These are phyloP conservation scores for Corythornis cristatus DNA, from an alignment of 2,113 vertebrate species.

Conservation along the genomic window DNA sequence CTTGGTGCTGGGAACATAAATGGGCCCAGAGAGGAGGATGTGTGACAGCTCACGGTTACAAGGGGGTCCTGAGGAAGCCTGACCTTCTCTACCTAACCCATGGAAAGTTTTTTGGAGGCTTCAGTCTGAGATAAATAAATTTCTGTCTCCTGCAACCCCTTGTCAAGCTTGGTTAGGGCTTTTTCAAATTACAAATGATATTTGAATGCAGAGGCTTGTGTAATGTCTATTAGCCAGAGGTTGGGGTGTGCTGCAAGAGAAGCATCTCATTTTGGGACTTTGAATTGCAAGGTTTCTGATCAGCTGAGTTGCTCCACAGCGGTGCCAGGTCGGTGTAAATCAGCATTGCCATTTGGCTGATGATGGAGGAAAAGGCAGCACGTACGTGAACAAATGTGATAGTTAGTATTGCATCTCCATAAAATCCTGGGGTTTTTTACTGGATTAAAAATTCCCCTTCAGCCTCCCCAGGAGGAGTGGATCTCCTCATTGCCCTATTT, in stretches of 20 bases:
- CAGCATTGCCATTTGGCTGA: neutral
- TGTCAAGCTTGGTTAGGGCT: neutral
- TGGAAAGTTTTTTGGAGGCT: neutral
- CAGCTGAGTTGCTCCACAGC: neutral
- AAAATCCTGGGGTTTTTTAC: neutral
- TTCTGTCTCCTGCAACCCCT: neutral
- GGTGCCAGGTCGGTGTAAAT: neutral
- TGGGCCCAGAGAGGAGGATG: neutral
- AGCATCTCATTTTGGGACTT: neutral
- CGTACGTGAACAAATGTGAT: neutral
- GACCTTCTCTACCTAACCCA: neutral
- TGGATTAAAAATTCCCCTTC: neutral
- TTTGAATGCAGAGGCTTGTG: neutral
- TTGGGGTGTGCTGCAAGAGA: neutral
- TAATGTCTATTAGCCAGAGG: neutral
- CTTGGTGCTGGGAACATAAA: neutral
- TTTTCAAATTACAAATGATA: neutral
- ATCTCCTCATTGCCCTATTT: neutral
- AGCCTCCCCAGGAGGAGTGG: neutral
- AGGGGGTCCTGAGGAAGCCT: neutral
- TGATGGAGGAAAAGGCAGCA: neutral
- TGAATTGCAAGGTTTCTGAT: neutral
- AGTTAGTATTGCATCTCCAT: neutral
- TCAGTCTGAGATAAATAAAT: neutral
- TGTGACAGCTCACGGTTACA: fast-evolving